Conservation (phyloP, 2,888 invertebrate genomes). For the Nemotelus nigrinus region DNA sequence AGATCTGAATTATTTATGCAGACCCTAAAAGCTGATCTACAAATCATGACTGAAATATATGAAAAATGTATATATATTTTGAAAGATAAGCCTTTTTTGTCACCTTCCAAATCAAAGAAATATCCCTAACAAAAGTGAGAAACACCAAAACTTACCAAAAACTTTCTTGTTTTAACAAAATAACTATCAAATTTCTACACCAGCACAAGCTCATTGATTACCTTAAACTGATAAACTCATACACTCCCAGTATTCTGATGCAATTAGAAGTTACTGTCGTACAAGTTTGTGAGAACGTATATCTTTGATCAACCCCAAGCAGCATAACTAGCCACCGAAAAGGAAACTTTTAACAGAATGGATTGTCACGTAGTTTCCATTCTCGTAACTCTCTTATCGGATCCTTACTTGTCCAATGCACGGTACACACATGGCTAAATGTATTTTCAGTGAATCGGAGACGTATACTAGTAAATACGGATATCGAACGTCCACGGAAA, state of each 20-base stretch:
- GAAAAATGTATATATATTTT: too few relatives aligned
- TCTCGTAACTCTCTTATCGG: constrained; percentile 39
- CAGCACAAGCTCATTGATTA: too few relatives aligned
- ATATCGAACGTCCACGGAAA: not conserved
- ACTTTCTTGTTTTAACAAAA: too few relatives aligned
- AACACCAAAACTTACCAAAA: too few relatives aligned
- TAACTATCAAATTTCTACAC: too few relatives aligned
- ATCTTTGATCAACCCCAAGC: not conserved
- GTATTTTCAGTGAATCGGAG: not conserved
- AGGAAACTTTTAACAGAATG: constrained; percentile 13
- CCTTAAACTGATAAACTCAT: too few relatives aligned
- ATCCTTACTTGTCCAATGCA: constrained; percentile 1
- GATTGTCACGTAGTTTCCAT: constrained; percentile 41
- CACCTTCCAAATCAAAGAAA: too few relatives aligned
- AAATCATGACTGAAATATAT: too few relatives aligned
- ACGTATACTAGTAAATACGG: not conserved
- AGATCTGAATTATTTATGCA: too few relatives aligned
- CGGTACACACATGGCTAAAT: not conserved
- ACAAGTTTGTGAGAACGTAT: not conserved
- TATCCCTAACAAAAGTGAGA: too few relatives aligned
- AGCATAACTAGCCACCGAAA: not conserved
- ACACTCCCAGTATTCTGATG: constrained; percentile 3
- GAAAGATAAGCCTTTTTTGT: too few relatives aligned
- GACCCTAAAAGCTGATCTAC: too few relatives aligned
- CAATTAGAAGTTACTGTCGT: constrained; percentile 8